Evolutionary conservation across 2,113 vertebrate species (phyloP).

Genomic region (Gadus macrocephalus): DNA sequence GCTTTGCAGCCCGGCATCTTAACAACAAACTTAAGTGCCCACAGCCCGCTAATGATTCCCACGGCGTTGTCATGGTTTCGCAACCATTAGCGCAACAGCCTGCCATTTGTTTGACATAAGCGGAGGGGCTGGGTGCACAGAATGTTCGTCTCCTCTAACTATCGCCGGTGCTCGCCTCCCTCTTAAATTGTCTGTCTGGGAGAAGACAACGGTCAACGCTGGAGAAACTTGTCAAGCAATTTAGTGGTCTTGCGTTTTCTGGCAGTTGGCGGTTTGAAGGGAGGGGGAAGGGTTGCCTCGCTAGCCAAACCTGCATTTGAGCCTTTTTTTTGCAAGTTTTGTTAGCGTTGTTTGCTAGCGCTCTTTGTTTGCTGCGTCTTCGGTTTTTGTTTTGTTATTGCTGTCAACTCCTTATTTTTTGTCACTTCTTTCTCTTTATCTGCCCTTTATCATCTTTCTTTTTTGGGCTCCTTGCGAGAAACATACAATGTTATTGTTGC

Average conservation of each 20-base stretch:
- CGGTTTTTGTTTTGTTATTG: neutral
- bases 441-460: constrained; percentile 21
- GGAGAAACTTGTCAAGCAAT: constrained; percentile 51
- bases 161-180: constrained; percentile 40
- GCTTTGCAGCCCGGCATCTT: too few relatives aligned
- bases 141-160: constrained; percentile 56
- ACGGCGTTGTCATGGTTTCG: constrained; percentile 62
- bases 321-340: constrained; percentile 32
- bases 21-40: too few relatives aligned
- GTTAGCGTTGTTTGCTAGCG: constrained; percentile 12
- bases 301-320: constrained; percentile 29
- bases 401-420: constrained; percentile 25
- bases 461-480: constrained; percentile 1
- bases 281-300: neutral
- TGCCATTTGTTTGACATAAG: constrained; percentile 65
- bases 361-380: neutral
- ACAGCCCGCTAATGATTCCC: constrained; percentile 39
- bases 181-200: constrained; percentile 47
- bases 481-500: too few relatives aligned
- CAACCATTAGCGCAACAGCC: constrained; percentile 64
- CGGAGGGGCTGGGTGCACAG: constrained; percentile 56
- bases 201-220: constrained; percentile 27
- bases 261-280: too few relatives aligned
- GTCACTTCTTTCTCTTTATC: constrained; percentile 9
- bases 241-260: constrained; percentile 43